Evolutionary conservation across 2,888 invertebrate species (phyloP).

Genomic region (Hypolimnas misippus): DNA sequence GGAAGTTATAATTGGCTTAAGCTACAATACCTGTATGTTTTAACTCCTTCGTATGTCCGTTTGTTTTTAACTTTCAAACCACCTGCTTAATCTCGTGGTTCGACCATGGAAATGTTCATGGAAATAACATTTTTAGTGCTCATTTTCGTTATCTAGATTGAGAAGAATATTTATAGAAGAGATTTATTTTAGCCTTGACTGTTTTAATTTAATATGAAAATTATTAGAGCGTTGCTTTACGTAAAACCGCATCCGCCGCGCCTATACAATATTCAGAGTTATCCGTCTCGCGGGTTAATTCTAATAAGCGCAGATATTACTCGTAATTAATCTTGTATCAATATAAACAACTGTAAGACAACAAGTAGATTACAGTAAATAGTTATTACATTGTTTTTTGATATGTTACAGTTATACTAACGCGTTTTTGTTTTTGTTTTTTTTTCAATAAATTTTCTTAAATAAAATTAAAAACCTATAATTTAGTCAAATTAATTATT

Average conservation of each 20-base stretch:
- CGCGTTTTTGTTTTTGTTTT: too few species aligned
- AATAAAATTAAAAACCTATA: too few species aligned
- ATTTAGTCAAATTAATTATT: too few species aligned
- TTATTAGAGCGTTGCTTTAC: slow-evolving; percentile 39
- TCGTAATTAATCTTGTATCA: neutral
- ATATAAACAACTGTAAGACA: neutral
- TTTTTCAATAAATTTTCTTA: too few species aligned
- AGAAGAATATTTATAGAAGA: slow-evolving; percentile 19
- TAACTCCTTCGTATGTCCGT: neutral
- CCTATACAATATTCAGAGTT: slow-evolving; percentile 21
- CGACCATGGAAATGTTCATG: slow-evolving; percentile 12
- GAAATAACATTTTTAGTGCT: slow-evolving; percentile 22
- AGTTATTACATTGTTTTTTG: slow-evolving; percentile 1
- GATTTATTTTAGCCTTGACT: slow-evolving; percentile 34
- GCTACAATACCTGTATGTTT: neutral
- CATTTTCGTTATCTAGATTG: slow-evolving; percentile 32
- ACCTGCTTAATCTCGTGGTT: slow-evolving; percentile 4
- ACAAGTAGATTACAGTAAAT: neutral
- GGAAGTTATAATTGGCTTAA: neutral
- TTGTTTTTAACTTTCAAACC: slow-evolving; percentile 9
- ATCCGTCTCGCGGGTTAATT: neutral
- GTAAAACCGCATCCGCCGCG: slow-evolving; percentile 36
- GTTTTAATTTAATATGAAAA: slow-evolving; percentile 34
- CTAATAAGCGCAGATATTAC: neutral
- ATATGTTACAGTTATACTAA: neutral